These are phyloP conservation scores for Theodoxus fluviatilis DNA, from an alignment of 2,888 invertebrate genomes.

Conservation along the genomic window DNA sequence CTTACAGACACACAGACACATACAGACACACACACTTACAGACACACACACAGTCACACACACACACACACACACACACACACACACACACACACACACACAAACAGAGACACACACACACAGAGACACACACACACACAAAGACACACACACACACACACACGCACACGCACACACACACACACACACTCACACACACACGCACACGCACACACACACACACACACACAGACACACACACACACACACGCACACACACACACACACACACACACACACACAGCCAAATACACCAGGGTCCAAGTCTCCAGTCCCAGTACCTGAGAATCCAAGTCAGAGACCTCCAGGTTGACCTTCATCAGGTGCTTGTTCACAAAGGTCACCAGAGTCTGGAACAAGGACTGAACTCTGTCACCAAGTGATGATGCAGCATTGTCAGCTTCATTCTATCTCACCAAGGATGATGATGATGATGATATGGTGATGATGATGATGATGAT, in stretches of 20 bases:
- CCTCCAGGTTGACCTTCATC: conserved; percentile 94
- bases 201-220: neutral
- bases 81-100: too few relatives aligned
- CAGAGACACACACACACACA: too few relatives aligned
- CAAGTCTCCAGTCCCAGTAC: conserved; percentile 37
- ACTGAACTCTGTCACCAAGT: too few relatives aligned
- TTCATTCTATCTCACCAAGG: neutral
- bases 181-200: neutral
- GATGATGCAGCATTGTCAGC: too few relatives aligned
- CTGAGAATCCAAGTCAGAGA: conserved; percentile 81
- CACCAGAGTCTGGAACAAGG: conserved; percentile 80
- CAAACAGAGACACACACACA: too few relatives aligned
- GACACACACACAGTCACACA: too few relatives aligned
- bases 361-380: conserved; percentile 98
- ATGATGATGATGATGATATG: neutral
- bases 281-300: neutral
- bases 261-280: neutral
- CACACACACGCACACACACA: neutral
- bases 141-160: neutral
- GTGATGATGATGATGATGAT: neutral
- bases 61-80: too few relatives aligned
- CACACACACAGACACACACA: neutral
- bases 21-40: too few relatives aligned
- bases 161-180: neutral
- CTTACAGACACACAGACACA: too few relatives aligned